Percentiles rank a stretch among this genome's conserved stretches.
Evolutionary conservation across 2,888 invertebrate species (phyloP).

Genomic region (Aspidiotus destructor): DNA sequence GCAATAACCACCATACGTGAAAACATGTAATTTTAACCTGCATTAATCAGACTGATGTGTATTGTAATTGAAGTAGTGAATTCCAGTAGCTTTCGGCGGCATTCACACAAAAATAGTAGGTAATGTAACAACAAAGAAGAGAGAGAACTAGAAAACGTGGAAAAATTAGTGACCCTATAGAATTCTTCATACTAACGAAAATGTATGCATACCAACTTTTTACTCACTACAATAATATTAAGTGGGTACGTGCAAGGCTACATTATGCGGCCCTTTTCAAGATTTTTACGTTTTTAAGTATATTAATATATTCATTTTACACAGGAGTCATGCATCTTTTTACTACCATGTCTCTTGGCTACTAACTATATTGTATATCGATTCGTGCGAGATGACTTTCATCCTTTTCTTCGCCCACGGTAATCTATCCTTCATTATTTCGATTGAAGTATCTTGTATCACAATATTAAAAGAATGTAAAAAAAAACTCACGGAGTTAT

Average conservation of each 20-base stretch:
- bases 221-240: too few species aligned
- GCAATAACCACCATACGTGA: slow-evolving; percentile 22
- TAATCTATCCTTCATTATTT: background rate
- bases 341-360: slow-evolving; percentile 28
- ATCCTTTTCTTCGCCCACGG: slow-evolving; percentile 3
- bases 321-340: background rate
- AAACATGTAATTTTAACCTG: slow-evolving; percentile 28
- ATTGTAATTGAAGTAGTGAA: slow-evolving; percentile 29
- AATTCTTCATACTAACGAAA: slow-evolving; percentile 17
- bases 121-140: background rate
- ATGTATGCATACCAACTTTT: background rate
- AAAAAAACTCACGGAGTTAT: too few species aligned
- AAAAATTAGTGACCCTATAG: slow-evolving; percentile 24
- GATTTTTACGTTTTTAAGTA: slow-evolving; percentile 27
- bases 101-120: slow-evolving; percentile 24
- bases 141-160: too few species aligned
- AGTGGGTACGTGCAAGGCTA: background rate
- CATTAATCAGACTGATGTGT: slow-evolving; percentile 11
- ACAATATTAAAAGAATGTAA: too few species aligned
- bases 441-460: too few species aligned
- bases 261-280: slow-evolving; percentile 16
- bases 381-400: background rate
- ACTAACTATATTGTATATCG: slow-evolving; percentile 6
- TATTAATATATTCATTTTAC: slow-evolving; percentile 20
- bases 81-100: slow-evolving; percentile 32